Base-by-base conservation (phyloP, 2,797 vertebrate genomes). In the Pempheris klunzingeri region DNA sequence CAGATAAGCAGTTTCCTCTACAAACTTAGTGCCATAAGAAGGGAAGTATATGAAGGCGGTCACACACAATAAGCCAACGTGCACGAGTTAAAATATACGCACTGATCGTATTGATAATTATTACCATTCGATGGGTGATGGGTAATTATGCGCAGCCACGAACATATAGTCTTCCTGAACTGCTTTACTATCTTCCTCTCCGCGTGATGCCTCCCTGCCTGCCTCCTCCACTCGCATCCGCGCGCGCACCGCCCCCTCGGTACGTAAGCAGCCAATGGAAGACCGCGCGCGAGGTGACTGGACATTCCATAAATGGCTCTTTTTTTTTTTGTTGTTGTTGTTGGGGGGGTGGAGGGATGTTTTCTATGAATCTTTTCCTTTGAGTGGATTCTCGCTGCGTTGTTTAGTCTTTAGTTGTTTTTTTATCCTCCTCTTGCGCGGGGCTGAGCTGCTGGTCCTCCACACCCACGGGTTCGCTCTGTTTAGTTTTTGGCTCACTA, bases 231-330 rank as follows among this genome's bases (percentile, higher is more conserved):
- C 74, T 81, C 55, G 12, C 82, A 60, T 81, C 87, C 87, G 77
- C 90, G 91, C 89, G 79, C 60, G 78, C 83, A 70, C 47, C 82
- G 54, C 79, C 78, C 59, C 55, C 73, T 80, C 89, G n/a, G n/a
- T n/a, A n/a, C n/a, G n/a, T n/a, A n/a, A n/a, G n/a, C n/a, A 96
- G 94, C 97, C 97, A 98, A 99, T 98, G 90, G 91, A 94, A 95
- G 92, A 88, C 78, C 88, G 92, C 93, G 93, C 93, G 92, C 78
- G 78, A 93, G 93, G 94, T 95, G 96, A 95, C 95, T 95, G 95
- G 95, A 94, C 94, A 89, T 85, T 92, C 94, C 96, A 94, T 97
- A 97, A 95, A 96, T 95, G 95, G 94, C 88, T 88, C n/a, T n/a
- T n/a, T n/a, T n/a, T n/a, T n/a, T n/a, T n/a, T n/a, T n/a, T n/a